Evolutionary conservation across 2,797 vertebrate genomes (phyloP).

Genomic region (Prunella strophiata): DNA sequence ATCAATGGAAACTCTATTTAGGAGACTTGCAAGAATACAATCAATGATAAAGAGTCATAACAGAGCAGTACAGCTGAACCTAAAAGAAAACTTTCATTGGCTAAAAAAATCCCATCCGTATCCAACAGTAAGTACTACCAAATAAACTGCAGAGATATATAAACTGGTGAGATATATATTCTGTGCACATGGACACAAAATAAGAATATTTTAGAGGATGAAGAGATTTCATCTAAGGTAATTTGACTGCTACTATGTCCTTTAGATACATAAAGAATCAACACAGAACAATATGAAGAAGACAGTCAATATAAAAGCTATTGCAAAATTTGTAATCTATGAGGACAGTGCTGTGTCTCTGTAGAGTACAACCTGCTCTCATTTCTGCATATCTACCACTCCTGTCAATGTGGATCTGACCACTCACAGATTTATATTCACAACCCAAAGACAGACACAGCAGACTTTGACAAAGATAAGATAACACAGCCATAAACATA

Average conservation of each 20-base stretch:
- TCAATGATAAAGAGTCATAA: not conserved
- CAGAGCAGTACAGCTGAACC: not conserved
- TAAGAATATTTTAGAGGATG: not conserved
- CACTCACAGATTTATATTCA: not conserved
- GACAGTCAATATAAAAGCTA: not conserved
- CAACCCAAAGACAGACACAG: not conserved
- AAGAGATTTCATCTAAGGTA: not conserved
- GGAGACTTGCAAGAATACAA: not conserved
- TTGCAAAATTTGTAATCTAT: not conserved
- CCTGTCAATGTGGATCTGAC: not conserved
- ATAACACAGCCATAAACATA: not conserved
- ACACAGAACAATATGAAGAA: not conserved
- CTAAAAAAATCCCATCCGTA: not conserved
- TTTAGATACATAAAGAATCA: not conserved
- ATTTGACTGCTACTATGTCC: not conserved
- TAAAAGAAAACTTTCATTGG: not conserved
- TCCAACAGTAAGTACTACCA: not conserved
- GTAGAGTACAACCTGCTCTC: not conserved
- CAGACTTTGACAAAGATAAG: not conserved
- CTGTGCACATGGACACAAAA: not conserved
- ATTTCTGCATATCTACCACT: not conserved
- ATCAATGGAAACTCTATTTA: conserved; percentile 32
- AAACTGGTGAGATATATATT: not conserved
- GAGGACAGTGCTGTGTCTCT: not conserved
- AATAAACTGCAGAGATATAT: not conserved